Base-by-base conservation (phyloP, 2,797 vertebrate species). In the Enoplosus armatus region DNA sequence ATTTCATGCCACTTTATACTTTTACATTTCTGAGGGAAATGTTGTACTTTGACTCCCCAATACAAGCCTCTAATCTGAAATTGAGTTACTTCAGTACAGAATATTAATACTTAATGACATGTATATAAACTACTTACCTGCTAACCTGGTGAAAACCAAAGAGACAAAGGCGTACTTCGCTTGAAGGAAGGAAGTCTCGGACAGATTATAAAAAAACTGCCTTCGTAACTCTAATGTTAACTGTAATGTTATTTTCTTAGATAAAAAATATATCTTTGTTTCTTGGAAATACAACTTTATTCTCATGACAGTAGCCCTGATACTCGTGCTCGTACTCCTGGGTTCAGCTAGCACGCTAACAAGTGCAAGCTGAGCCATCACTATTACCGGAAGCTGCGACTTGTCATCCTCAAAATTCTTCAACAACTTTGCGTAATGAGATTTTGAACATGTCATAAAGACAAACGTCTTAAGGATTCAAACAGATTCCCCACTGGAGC, bases 391-490 rank as follows among this genome's bases (percentile, higher is more conserved):
- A 69, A 61, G 33, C 37, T 79, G 24, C 29, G 24, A 24, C 51
- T 72, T 0, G 7, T 33, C 50, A 14, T 48, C 64, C 20, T 14
- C 24, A 54, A 24, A 43, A n/a, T 47, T 35, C 61, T 67, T 35
- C 8, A 43, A 31, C 37, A 56, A 60, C 67, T 85, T 81, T 79
- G 29, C 33, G 50, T 79, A 70, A 84, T 79, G 65, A 69, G 62
- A 77, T 83, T 77, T 59, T 20, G 16, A 72, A 61, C 18, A 5
- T 59, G 48, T 54, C 55, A 76, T 41, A 8, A 62, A 80, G 62
- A 75, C 75, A 78, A 67, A 80, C 50, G 61, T 61, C 33, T 54
- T 18, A 15, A n/a, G 68, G 72, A 62, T 68, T 79, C 33, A 76
- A 72, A 66, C 60, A 14, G 39, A 75, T 77, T 48, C 63, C 72